phyloP scores from a whole-genome alignment of 2,113 vertebrate species.

The Panthera leo region DNA sequence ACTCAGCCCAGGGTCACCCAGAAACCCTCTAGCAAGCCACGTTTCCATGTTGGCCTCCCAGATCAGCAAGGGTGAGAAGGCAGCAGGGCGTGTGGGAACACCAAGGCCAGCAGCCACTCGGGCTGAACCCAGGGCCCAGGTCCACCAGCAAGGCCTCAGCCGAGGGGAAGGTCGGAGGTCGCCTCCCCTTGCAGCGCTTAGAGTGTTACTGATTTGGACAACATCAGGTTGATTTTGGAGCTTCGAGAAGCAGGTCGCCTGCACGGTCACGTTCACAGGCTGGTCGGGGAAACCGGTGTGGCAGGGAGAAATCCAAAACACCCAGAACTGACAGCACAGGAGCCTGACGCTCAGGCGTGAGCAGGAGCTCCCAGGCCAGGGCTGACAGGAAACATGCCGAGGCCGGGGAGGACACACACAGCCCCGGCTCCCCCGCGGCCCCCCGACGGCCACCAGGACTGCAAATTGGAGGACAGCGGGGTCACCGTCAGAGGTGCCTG shows the following conservation, averaged over 20 bases:
- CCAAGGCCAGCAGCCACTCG: neutral
- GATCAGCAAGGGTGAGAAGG: neutral
- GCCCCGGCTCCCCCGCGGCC: too few species aligned
- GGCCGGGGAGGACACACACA: neutral
- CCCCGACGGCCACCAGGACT: neutral
- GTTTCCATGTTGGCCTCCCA: neutral
- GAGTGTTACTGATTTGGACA: fast-evolving
- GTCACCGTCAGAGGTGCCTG: neutral
- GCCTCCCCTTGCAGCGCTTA: neutral
- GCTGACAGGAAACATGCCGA: neutral
- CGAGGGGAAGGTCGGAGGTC: neutral
- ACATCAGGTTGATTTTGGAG: too few species aligned
- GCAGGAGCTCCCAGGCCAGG: neutral
- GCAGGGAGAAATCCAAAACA: fast-evolving
- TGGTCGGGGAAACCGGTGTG: neutral
- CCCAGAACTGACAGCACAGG: neutral
- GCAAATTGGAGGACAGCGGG: too few species aligned
- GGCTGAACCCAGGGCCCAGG: fast-evolving
- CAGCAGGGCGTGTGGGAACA: fast-evolving
- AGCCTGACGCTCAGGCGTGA: neutral
- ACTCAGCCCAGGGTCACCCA: neutral
- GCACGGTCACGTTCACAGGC: neutral
- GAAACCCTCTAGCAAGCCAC: neutral
- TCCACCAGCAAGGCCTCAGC: neutral
- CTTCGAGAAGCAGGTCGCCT: neutral